These are phyloP conservation scores for Schizopygopsis malacanthus DNA, from an alignment of 2,797 vertebrate genomes.

Conservation along the genomic window DNA sequence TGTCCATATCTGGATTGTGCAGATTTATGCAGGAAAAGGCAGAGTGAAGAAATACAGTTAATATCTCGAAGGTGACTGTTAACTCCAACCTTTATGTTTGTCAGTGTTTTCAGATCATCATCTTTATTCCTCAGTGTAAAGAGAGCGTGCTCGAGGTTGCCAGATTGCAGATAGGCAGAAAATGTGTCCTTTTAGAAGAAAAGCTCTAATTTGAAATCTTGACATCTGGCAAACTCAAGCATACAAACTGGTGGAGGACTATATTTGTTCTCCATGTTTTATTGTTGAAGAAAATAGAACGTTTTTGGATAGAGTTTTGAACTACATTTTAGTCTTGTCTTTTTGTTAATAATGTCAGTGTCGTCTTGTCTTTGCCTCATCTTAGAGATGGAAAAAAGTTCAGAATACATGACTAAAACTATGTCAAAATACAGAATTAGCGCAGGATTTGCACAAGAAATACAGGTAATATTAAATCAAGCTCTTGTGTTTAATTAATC, in stretches of 20 bases:
- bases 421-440: not conserved
- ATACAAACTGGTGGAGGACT: not conserved
- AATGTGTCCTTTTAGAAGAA: not conserved
- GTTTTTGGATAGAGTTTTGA: not conserved
- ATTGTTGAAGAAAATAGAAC: not conserved
- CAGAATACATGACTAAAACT: not conserved
- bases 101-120: not conserved
- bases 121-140: not conserved
- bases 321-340: not conserved
- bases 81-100: not conserved
- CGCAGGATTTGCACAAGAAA: not conserved
- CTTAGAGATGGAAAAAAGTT: not conserved
- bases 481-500: not conserved
- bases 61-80: not conserved
- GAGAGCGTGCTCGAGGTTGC: not conserved
- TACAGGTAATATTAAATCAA: not conserved
- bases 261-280: not conserved
- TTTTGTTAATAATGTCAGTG: not conserved
- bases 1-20: not conserved
- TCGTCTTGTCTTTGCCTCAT: not conserved
- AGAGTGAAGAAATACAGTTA: not conserved
- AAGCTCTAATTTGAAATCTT: not conserved
- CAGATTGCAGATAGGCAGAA: not conserved
- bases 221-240: not conserved
- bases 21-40: no score